Evolutionary conservation across 2,797 vertebrate genomes (phyloP).

Genomic region (Leptoclinus maculatus): DNA sequence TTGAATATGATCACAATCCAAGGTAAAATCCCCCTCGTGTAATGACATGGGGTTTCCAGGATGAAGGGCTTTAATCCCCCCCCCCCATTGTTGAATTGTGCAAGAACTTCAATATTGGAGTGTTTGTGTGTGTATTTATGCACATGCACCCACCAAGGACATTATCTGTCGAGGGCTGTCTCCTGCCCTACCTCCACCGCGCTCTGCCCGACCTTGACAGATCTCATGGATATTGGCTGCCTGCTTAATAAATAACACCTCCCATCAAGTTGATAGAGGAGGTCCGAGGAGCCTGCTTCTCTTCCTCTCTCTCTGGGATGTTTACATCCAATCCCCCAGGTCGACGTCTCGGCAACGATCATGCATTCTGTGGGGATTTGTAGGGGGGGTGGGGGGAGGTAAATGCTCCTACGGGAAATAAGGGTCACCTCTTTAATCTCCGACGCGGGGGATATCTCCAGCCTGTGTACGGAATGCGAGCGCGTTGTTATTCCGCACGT

Average conservation of each 20-base stretch:
- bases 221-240: constrained; percentile 72
- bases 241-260: constrained; percentile 80
- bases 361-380: constrained; percentile 78
- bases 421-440: constrained; percentile 81
- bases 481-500: constrained; percentile 46
- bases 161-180: constrained; percentile 35
- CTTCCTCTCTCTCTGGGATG: constrained; percentile 57
- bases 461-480: constrained; percentile 36
- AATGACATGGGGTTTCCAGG: constrained; percentile 40
- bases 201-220: constrained; percentile 72
- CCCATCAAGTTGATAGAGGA: constrained; percentile 78
- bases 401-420: constrained; percentile 77
- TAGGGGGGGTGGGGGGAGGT: constrained; percentile 1
- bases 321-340: constrained; percentile 74
- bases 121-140: constrained; percentile 29
- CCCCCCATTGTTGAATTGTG: constrained; percentile 35
- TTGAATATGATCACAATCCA: constrained; percentile 50
- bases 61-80: constrained; percentile 45
- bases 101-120: constrained; percentile 21
- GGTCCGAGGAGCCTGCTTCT: constrained; percentile 45
- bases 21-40: constrained; percentile 43
- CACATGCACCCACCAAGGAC: constrained; percentile 33
- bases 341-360: constrained; percentile 67
- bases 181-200: constrained; percentile 39
- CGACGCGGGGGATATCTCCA: constrained; percentile 47